Percentiles rank a stretch among this genome's conserved stretches.
These are phyloP conservation scores for Cydia strobilella DNA, from an alignment of 1,140 invertebrate genomes.

Conservation along the genomic window DNA sequence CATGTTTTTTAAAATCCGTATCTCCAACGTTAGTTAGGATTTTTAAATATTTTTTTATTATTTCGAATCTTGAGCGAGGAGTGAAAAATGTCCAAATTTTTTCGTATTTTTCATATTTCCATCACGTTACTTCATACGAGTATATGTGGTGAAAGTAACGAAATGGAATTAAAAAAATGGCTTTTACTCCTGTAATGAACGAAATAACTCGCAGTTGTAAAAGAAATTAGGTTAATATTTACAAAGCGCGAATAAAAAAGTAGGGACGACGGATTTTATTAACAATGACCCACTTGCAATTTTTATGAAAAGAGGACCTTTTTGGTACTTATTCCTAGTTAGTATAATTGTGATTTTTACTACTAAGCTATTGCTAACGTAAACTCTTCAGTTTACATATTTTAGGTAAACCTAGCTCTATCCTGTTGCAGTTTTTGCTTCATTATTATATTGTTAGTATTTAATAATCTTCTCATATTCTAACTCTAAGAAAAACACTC, in stretches of 20 bases:
- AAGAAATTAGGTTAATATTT: too few relatives aligned
- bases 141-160: too few relatives aligned
- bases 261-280: not conserved
- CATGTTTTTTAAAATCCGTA: not conserved
- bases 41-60: too few relatives aligned
- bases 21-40: not conserved
- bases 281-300: not conserved
- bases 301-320: not conserved
- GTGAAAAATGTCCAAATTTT: too few relatives aligned
- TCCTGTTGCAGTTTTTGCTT: conserved; percentile 30
- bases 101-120: too few relatives aligned
- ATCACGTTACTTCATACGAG: too few relatives aligned
- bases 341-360: conserved; percentile 31
- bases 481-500: conserved; percentile 5
- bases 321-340: conserved; percentile 28
- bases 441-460: conserved; percentile 16
- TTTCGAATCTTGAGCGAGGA: too few relatives aligned
- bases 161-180: too few relatives aligned
- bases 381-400: conserved; percentile 28
- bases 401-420: conserved; percentile 16
- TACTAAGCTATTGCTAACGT: conserved; percentile 27
- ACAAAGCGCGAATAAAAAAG: too few relatives aligned
- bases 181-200: too few relatives aligned
- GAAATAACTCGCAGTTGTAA: too few relatives aligned
- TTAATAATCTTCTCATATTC: conserved; percentile 19